Base-by-base conservation (phyloP, 2,113 vertebrate species). In the Pterophyllum scalare region DNA sequence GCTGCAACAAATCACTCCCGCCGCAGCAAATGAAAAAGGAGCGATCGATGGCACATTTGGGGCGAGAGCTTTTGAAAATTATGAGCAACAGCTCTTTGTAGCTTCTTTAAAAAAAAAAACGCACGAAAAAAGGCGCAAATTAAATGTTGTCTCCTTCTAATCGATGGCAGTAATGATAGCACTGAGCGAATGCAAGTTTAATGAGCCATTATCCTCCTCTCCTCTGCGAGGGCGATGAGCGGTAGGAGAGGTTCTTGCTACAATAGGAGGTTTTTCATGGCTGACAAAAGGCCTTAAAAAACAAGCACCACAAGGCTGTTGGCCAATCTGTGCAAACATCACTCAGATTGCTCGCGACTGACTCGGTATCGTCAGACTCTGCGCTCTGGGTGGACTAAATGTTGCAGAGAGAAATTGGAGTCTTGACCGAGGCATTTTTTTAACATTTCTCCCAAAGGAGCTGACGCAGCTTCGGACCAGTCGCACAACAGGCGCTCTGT, bases 401-500 rank as follows among this genome's bases (percentile, higher is more conserved):
- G 70, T 79, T 75, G 88, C 84, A 80, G 24, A 76, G 89, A 93
- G 85, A 91, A 92, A 88, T 64, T 78, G 33, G 84, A 91, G 90
- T 90, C 81, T 83, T 83, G 81, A 88, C 61, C 4, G 40, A 89
- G 76, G 82, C 77, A 76, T 72, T 81, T 81, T 82, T 62, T 89
- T 89, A 59, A 91, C 62, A 20, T 93, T 88, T 88, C 82, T 89
- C 88, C 87, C 77, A 62, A 88, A 92, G 91, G 83, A 92, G 93
- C 92, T 91, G 93, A 95, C 84, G 77, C 92, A 91, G 90, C 92
- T 91, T 67, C 85, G 89, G 79, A 77, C 56, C 77, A 22, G 85
- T 90, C 84, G 84, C 86, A 95, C 94, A 95, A 96, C 86, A 91
- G 89, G 57, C 72, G 1, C 93, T 94, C 94, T 95, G 95, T 96